phyloP scores from a whole-genome alignment of 2,113 vertebrate genomes.

The Pampusana beccarii region DNA sequence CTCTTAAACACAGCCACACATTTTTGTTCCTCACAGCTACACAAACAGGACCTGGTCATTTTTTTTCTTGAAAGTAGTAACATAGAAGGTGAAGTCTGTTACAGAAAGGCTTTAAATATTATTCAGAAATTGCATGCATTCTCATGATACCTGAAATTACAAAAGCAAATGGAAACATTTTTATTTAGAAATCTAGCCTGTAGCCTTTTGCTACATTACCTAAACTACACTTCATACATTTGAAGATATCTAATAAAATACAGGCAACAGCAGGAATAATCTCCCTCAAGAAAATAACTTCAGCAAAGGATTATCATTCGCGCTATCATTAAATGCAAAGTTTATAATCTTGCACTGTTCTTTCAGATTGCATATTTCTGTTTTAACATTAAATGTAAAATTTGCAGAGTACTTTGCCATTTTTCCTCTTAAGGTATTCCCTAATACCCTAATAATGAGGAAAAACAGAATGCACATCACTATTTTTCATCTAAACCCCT shows the following conservation, averaged over 20 bases:
- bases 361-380: background rate
- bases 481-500: background rate
- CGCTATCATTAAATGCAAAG: background rate
- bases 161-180: background rate
- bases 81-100: background rate
- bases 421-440: background rate
- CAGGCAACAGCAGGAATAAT: background rate
- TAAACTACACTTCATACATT: background rate
- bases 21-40: background rate
- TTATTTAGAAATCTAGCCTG: background rate
- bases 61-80: background rate
- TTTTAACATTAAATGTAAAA: background rate
- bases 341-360: background rate
- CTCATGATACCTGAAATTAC: background rate
- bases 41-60: background rate
- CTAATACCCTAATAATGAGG: background rate
- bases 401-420: background rate
- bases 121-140: background rate
- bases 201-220: background rate
- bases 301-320: background rate
- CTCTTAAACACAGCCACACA: background rate
- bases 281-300: background rate
- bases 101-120: background rate
- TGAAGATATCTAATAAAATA: background rate
- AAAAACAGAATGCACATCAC: background rate